phyloP scores from a whole-genome alignment of 2,797 vertebrate species.

The Florisuga fusca region DNA sequence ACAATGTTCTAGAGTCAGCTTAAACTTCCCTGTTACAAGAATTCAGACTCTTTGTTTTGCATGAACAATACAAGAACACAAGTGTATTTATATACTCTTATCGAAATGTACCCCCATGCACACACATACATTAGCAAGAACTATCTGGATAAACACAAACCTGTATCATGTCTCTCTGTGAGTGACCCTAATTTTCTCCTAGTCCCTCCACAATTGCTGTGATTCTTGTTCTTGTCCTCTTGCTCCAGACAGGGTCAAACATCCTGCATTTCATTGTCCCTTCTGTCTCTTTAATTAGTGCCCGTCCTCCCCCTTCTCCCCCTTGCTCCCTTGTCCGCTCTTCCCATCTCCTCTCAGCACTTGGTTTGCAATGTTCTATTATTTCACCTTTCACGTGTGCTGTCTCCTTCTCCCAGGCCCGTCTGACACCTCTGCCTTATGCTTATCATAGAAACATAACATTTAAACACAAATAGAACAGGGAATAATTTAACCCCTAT shows the following conservation, averaged over 20 bases:
- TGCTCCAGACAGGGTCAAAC: constrained; percentile 23
- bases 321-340: neutral
- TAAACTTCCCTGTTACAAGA: neutral
- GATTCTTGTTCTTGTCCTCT: constrained; percentile 64
- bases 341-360: constrained; percentile 23
- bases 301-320: neutral
- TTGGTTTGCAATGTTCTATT: neutral
- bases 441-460: constrained; percentile 63
- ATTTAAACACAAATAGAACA: constrained; percentile 76
- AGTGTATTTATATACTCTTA: constrained; percentile 46
- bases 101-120: constrained; percentile 18
- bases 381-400: constrained; percentile 32
- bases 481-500: constrained; percentile 74
- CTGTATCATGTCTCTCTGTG: constrained; percentile 41
- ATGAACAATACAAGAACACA: neutral
- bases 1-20: neutral
- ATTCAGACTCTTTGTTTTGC: constrained; percentile 34
- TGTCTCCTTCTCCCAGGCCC: neutral
- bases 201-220: constrained; percentile 32
- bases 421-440: constrained; percentile 71
- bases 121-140: neutral
- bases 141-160: constrained; percentile 53
- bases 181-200: constrained; percentile 49
- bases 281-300: constrained; percentile 68
- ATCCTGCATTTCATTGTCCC: constrained; percentile 56